Evolutionary conservation across 2,113 vertebrate genomes (phyloP), one percentile per base, ranked within the genome.

Genomic region (Gnathonemus echidnorhynchus): DNA sequence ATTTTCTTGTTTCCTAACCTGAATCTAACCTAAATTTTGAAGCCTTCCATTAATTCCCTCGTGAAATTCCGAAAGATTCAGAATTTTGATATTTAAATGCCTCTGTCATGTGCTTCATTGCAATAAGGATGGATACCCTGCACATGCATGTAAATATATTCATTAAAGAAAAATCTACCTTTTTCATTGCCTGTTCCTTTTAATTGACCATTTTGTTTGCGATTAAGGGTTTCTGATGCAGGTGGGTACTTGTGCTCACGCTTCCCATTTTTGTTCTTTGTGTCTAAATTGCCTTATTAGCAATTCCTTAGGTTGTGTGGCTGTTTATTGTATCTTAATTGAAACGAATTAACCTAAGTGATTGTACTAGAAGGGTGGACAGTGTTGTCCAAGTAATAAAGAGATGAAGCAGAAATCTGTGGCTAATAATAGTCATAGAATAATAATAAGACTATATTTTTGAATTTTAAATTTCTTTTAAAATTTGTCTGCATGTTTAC

Each of bases 321-420:
- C 66, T 88, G 93, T 93, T 94, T 94, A 94, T 94, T 93, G 94
- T 93, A 91, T 95, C 91, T 92, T 95, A 95, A 95, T 95, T 95
- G 93, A 92, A 93, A 93, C 94, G 91, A 95, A 95, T 96, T 95
- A 95, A 95, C 92, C 95, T 93, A 94, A 95, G 94, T 94, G 94
- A 95, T 95, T 92, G 93, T 90, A 93, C 93, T 95, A 94, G 92
- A 92, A 93, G 93, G 77, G 89, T 91, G 94, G 93, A 94, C 93
- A 95, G 95, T 94, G 94, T 94, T 94, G 94, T 93, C 94, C 95
- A 94, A 93, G 91, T 91, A 50, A 48, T 88, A 93, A 90, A 10
- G 89, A 90, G 90, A 90, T 91, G 84, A 89, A 91, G 91, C 92
- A 94, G 93, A 91, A 94, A 94, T 93, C 94, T 91, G 94, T 95